These are phyloP conservation scores for Pterocles gutturalis DNA, from an alignment of 2,113 vertebrate species.

Conservation along the genomic window DNA sequence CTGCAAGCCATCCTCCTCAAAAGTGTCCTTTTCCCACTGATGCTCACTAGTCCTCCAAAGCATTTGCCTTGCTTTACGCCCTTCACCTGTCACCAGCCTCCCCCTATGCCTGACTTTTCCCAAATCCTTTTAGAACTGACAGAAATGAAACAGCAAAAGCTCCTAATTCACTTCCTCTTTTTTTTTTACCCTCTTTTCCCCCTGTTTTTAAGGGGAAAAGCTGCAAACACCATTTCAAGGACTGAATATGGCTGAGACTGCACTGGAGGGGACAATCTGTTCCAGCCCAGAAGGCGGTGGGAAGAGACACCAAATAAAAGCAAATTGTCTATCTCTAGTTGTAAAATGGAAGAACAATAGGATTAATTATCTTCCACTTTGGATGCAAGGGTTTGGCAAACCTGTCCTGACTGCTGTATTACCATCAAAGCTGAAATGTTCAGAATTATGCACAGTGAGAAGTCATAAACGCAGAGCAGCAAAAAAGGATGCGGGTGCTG, in stretches of 20 bases:
- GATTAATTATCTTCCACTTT: background rate
- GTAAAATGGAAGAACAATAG: background rate
- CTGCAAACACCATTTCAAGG: background rate
- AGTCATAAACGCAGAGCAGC: background rate
- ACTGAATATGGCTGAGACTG: background rate
- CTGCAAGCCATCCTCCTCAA: background rate
- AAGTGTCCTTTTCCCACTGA: background rate
- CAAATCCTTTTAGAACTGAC: background rate
- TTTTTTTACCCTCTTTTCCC: accelerated
- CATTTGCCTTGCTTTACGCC: background rate
- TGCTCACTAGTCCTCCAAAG: background rate
- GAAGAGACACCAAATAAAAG: background rate
- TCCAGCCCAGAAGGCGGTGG: background rate
- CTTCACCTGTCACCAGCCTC: background rate
- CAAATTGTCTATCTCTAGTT: background rate
- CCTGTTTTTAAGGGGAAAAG: background rate
- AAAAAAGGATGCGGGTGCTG: background rate
- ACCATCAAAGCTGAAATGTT: background rate
- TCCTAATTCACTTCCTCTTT: background rate
- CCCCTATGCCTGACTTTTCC: background rate
- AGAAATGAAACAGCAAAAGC: background rate
- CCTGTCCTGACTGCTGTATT: background rate
- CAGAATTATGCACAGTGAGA: background rate
- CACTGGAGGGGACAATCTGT: background rate
- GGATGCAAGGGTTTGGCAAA: background rate